These are phyloP conservation scores for Nipponacmea schrenckii DNA, from an alignment of 2,888 invertebrate species.

Conservation along the genomic window DNA sequence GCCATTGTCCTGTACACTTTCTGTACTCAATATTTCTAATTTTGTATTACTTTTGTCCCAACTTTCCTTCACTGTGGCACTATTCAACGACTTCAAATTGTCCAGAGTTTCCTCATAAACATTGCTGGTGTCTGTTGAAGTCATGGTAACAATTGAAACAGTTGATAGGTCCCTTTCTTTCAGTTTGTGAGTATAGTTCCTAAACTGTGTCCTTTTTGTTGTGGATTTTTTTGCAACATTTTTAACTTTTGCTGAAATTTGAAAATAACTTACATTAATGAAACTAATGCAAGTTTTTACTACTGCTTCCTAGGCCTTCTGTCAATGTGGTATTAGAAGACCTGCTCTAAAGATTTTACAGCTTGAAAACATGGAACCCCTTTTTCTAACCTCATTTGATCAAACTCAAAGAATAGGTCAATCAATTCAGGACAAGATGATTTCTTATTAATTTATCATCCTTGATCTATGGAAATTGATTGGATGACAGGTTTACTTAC, in stretches of 20 bases:
- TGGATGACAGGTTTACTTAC: too few relatives aligned
- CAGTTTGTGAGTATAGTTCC: conserved; percentile 3
- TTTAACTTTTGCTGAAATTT: conserved; percentile 3
- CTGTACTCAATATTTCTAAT: not conserved
- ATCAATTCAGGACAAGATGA: too few relatives aligned
- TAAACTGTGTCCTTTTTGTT: conserved; percentile 16
- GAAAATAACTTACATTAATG: too few relatives aligned
- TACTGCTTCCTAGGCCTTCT: too few relatives aligned
- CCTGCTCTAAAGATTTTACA: too few relatives aligned
- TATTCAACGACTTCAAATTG: conserved; percentile 33
- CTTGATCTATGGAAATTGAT: too few relatives aligned
- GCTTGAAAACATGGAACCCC: too few relatives aligned
- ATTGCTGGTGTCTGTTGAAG: conserved; percentile 18
- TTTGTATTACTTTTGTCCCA: not conserved
- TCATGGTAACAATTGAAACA: conserved; percentile 13
- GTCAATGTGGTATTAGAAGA: too few relatives aligned
- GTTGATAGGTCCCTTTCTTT: not conserved
- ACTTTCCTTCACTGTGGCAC: conserved; percentile 11
- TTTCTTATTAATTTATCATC: too few relatives aligned
- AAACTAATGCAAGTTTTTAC: too few relatives aligned
- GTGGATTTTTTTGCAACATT: conserved; percentile 25
- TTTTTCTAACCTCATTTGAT: too few relatives aligned
- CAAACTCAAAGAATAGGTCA: too few relatives aligned
- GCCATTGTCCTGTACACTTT: not conserved
- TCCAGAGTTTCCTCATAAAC: conserved; percentile 29